Evolutionary conservation across 2,797 vertebrate species (phyloP), one percentile per base, ranked within the genome.

Genomic region (Garrulus glandarius): DNA sequence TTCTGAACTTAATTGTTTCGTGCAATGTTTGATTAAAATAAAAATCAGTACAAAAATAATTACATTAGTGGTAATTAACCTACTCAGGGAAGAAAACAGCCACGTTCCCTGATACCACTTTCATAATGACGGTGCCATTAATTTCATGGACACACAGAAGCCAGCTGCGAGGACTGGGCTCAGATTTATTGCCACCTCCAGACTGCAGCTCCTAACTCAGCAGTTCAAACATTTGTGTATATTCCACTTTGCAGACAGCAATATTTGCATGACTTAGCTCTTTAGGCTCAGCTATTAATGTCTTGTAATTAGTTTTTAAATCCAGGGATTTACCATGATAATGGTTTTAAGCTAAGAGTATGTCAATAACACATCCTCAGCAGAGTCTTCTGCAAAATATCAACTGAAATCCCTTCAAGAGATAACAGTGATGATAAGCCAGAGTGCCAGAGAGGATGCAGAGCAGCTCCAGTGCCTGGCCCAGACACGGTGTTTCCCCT

Each of bases 271-370:
- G 89, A 91, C 72, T 97, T 95, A 67, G 84, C 93, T 97, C 92
- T 94, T 68, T 67, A 44, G 91, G 95, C 94, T 97, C 96, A 96
- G 96, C 96, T 95, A 95, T 95, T 96, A 96, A 95, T 91, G 92
- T 81, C 93, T 96, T 93, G 81, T 97, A 98, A 98, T 98, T 98
- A 97, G 89, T 88, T 97, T 84, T 91, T 94, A 97, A 98, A 98
- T 97, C 94, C 77, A 81, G 52, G 91, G 86, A 85, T 97, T 97
- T 92, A 89, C 91, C 89, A 61, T 55, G 86, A 94, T 96, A 96
- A 96, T 84, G 86, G 93, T 95, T 96, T 97, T 96, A 97, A 94
- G 94, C 88, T 92, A 85, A 95, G 89, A 84, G 85, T 95, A 50
- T 93, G 94, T 97, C 96, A 97, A 95, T 97, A 97, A 97, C 61